A percentile compares a stretch with the other conserved stretches of the same genome.
Evolutionary conservation across 2,888 invertebrate species (phyloP).

Genomic region (Drosophila bunnanda): DNA sequence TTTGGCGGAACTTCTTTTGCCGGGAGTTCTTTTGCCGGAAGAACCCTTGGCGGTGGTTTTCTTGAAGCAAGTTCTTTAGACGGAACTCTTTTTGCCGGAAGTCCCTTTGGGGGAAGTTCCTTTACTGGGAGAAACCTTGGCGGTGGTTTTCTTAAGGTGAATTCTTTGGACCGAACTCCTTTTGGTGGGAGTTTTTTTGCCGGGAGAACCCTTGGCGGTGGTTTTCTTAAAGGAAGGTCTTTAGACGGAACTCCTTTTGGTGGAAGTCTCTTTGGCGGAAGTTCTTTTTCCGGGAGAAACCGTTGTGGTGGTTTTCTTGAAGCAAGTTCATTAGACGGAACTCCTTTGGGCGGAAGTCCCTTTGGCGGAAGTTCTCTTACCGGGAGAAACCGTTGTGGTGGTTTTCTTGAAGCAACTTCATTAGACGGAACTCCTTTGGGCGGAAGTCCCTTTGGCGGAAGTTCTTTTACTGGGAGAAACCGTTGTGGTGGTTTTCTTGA

Average conservation of each 20-base stretch:
- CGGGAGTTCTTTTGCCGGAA: background rate
- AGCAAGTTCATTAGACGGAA: background rate
- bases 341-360: background rate
- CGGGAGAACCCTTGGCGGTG: background rate
- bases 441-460: background rate
- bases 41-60: background rate
- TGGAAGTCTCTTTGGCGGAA: background rate
- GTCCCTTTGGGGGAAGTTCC: background rate
- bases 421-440: background rate
- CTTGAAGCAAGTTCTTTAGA: background rate
- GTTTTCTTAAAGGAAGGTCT: background rate
- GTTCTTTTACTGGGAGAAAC: background rate
- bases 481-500: background rate
- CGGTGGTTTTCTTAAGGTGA: too few species aligned
- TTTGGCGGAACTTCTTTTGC: background rate
- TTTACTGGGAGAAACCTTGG: background rate
- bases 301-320: background rate
- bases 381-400: too few species aligned
- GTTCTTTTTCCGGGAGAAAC: background rate
- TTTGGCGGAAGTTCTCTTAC: too few species aligned
- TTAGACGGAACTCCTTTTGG: background rate
- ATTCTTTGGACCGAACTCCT: background rate
- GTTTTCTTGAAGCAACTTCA: background rate
- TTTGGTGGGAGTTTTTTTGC: background rate
- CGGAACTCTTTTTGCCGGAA: background rate